Evolutionary conservation across 2,113 vertebrate genomes (phyloP).

Genomic region (Chloroceryle aenea): DNA sequence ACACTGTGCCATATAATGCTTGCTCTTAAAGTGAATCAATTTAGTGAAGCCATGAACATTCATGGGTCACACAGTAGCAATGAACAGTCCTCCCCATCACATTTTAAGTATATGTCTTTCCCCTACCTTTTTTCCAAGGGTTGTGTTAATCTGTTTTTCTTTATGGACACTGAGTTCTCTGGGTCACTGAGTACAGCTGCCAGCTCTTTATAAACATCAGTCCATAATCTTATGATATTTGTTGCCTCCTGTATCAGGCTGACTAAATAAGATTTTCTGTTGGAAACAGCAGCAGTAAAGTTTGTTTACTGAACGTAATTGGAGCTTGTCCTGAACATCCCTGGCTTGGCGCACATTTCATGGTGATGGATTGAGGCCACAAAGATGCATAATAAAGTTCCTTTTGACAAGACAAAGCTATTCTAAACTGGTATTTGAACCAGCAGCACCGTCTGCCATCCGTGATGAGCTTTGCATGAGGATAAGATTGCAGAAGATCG

Average conservation of each 20-base stretch:
- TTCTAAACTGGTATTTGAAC: background rate
- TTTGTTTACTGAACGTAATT: slow-evolving; percentile 22
- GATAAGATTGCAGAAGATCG: background rate
- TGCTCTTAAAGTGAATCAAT: slow-evolving; percentile 33
- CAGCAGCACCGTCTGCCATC: background rate
- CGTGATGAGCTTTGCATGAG: background rate
- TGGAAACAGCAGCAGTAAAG: background rate
- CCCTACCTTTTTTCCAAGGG: background rate
- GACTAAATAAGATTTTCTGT: slow-evolving; percentile 12
- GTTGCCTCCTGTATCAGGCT: background rate
- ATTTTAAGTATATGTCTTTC: background rate
- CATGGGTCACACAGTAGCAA: slow-evolving; percentile 20
- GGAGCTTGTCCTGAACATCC: slow-evolving; percentile 4
- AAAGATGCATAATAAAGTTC: background rate
- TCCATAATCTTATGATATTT: background rate
- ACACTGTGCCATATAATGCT: background rate
- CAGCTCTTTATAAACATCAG: background rate
- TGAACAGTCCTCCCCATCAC: background rate
- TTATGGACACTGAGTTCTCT: background rate
- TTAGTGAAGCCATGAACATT: background rate
- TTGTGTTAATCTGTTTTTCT: background rate
- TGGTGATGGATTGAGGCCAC: background rate
- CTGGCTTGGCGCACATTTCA: background rate
- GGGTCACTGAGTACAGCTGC: background rate
- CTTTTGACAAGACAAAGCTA: background rate